Evolutionary conservation across 2,888 invertebrate genomes (phyloP).

Genomic region (Morpho helenor): DNA sequence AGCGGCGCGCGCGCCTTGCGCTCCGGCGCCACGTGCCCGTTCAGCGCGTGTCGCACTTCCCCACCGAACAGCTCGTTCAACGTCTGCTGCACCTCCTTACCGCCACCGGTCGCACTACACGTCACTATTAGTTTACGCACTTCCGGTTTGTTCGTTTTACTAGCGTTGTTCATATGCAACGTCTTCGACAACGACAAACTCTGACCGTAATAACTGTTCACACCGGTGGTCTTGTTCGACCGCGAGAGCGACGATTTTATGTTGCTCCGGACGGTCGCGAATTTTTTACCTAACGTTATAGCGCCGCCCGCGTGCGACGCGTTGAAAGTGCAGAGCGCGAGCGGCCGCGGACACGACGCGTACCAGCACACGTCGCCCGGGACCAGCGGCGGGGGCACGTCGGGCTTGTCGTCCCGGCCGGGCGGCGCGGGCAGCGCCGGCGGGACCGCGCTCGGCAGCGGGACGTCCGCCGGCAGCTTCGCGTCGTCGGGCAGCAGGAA

Average conservation of each 20-base stretch:
- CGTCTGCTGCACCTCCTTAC: slow-evolving; percentile 45
- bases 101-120: slow-evolving; percentile 52
- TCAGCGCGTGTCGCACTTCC: slow-evolving; percentile 49
- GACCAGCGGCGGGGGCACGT: slow-evolving; percentile 44
- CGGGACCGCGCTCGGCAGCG: slow-evolving; percentile 42
- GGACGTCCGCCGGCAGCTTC: slow-evolving; percentile 35
- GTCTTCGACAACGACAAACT: slow-evolving; percentile 62
- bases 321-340: slow-evolving; percentile 78
- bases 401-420: slow-evolving; percentile 36
- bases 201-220: slow-evolving; percentile 60
- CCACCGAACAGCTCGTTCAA: slow-evolving; percentile 55
- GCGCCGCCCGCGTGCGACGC: slow-evolving; percentile 79
- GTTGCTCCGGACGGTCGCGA: slow-evolving; percentile 70
- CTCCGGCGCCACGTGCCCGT: slow-evolving; percentile 46
- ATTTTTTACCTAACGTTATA: slow-evolving; percentile 71
- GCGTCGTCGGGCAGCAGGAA: slow-evolving; percentile 57
- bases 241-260: slow-evolving; percentile 68
- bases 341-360: slow-evolving; percentile 78
- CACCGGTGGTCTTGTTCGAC: slow-evolving; percentile 51
- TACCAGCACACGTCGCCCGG: slow-evolving; percentile 71
- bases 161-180: slow-evolving; percentile 63
- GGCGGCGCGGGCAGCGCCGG: slow-evolving; percentile 35
- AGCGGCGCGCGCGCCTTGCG: slow-evolving; percentile 33
- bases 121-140: slow-evolving; percentile 73
- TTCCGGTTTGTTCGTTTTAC: slow-evolving; percentile 67